Base-by-base conservation (phyloP, 1,140 invertebrate species). In the Aphis craccivora region DNA sequence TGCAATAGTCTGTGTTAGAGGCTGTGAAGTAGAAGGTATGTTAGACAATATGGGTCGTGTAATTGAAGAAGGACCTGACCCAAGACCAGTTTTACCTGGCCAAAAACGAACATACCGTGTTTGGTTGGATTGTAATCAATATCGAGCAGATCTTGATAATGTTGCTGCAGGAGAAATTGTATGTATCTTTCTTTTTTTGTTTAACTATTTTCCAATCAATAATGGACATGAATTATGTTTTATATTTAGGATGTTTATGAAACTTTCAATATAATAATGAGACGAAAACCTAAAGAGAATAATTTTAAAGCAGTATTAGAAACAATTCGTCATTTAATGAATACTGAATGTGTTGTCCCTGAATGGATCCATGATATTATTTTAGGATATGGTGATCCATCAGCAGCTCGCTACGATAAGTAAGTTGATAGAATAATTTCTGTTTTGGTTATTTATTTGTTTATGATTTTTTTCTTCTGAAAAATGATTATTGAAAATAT, bases 241-340 rank as follows among this genome's bases (percentile, higher is more conserved):
- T 83, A 91, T 76, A 94, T 95, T 86, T 94, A 98, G 96, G 98
- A 98, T 95, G 97, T 99, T 22, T 99, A 99, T 95, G 98, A 99
- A 95, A 97, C 97, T n/a, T 99, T 99, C 95, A 99, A 99, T 95
- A 97, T 99, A 51, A 96, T 99, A 88, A 98, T 99, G 96, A 96
- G 99, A 89, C 96, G 99, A 48, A 99, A 99, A 95, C 99, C 99
- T 0, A 99, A 99, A 95, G 99, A 99, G 95, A 99, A 99, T 95
- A 99, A 99, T 95, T 99, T 99, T 95, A 99, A 99, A 96, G 99
- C 99, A 1, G 99, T 99, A 20, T 95, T 99, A 94, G 99, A 99
- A 95, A 99, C 99, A 0, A 99, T 99, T 94, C 96, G 99, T 9
- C 98, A 99, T 95, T 96, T 99, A 88, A 99, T 99, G 98, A 99